A percentile compares a stretch with the other conserved stretches of the same genome.
Conservation (phyloP, 2,113 vertebrate species). For the Lepus americanus region DNA sequence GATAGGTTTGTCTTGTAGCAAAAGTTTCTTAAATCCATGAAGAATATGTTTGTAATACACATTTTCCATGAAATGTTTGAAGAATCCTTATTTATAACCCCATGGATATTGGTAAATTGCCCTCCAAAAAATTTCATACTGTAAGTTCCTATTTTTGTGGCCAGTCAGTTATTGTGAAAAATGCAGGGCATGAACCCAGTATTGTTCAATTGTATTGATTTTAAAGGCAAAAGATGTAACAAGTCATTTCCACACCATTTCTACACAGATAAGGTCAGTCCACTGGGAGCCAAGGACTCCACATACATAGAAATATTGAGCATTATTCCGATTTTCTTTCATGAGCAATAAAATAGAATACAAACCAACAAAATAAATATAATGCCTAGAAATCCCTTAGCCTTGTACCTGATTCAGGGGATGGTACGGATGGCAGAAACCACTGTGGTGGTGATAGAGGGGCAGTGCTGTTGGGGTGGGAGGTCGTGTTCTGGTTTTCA, state of each 20-base stretch:
- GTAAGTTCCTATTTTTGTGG: constrained; percentile 48
- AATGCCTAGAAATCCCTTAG: neutral
- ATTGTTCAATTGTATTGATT: constrained; percentile 71
- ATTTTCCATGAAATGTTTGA: too few species aligned
- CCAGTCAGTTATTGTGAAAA: constrained; percentile 59
- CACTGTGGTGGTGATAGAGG: neutral
- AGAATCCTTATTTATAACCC: constrained; percentile 41
- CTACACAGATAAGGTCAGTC: constrained; percentile 53
- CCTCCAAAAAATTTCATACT: constrained; percentile 62
- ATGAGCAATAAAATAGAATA: constrained; percentile 52
- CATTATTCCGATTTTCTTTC: constrained; percentile 41
- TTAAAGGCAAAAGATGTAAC: constrained; percentile 60
- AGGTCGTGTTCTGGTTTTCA: neutral
- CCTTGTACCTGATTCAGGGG: neutral
- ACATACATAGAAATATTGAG: constrained; percentile 61
- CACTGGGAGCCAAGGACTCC: neutral
- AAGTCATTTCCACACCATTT: constrained; percentile 21
- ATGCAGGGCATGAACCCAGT: constrained; percentile 7
- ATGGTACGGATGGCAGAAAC: neutral
- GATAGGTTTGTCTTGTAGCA: too few species aligned
- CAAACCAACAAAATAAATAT: constrained; percentile 33
- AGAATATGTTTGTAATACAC: too few species aligned
- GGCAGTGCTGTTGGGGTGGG: neutral
- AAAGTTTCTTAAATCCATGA: too few species aligned
- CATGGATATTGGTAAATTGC: constrained; percentile 45